Conservation (phyloP, 2,888 invertebrate species). For the Tenthredo distinguenda region DNA sequence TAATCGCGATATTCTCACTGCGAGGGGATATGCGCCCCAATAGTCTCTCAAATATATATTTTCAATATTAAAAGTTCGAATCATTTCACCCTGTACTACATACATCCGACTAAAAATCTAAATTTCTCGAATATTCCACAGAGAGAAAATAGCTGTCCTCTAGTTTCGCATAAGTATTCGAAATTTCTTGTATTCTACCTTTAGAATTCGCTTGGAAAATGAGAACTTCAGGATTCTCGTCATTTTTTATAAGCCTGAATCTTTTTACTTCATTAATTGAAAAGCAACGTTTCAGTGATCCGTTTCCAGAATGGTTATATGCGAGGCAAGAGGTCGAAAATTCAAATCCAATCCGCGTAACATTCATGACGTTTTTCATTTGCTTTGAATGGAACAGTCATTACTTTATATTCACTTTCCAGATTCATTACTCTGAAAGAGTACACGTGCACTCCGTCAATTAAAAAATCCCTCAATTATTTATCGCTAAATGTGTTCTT, state of each 20-base stretch:
- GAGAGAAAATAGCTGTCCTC: background rate
- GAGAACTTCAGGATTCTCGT: background rate
- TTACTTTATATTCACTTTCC: background rate
- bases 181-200: background rate
- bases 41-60: background rate
- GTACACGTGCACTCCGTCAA: no score
- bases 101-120: background rate
- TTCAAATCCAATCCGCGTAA: background rate
- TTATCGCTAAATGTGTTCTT: background rate
- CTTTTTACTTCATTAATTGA: background rate
- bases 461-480: background rate
- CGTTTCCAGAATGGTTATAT: background rate
- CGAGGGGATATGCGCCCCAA: background rate
- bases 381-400: background rate
- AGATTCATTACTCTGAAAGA: no score
- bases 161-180: no score
- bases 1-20: background rate
- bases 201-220: background rate
- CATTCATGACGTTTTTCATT: background rate
- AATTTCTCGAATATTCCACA: background rate
- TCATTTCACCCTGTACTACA: background rate
- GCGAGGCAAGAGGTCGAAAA: background rate
- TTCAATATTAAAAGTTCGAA: background rate
- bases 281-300: background rate
- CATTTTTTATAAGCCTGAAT: background rate